A percentile compares a stretch with the other conserved stretches of the same genome.
Evolutionary conservation across 2,888 invertebrate genomes (phyloP).

Genomic region (Pristionchus entomophagus): DNA sequence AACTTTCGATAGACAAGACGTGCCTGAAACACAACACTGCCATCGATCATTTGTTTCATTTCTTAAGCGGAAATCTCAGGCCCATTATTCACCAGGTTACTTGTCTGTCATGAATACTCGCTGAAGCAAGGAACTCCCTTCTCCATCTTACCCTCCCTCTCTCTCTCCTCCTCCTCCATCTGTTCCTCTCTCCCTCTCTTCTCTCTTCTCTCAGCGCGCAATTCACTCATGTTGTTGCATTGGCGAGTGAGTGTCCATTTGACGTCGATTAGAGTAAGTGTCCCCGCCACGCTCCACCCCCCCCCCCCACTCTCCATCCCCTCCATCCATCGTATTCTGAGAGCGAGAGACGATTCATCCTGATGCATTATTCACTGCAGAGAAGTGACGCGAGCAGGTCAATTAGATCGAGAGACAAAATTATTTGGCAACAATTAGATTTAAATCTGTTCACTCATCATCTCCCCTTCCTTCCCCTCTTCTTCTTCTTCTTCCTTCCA

Average conservation of each 20-base stretch:
- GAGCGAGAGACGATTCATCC: background rate
- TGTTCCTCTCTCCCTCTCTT: conserved; percentile 34
- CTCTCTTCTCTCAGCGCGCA: no score
- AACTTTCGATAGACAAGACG: background rate
- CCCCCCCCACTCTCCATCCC: background rate
- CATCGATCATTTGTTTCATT: background rate
- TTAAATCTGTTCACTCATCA: background rate
- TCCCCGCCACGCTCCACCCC: conserved; percentile 28
- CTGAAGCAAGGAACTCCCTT: background rate
- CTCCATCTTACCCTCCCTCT: background rate
- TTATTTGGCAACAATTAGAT: no score
- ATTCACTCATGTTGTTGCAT: background rate
- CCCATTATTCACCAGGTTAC: background rate
- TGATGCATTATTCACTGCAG: conserved; percentile 14
- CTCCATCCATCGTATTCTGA: conserved; percentile 42
- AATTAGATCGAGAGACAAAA: background rate
- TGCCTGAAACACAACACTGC: background rate
- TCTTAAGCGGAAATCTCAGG: background rate
- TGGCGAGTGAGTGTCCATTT: background rate
- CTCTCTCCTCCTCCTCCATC: background rate
- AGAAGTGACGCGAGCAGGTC: conserved; percentile 6
- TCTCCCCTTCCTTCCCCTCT: conserved; percentile 44
- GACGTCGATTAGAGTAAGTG: conserved; percentile 41
- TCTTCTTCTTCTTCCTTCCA: background rate
- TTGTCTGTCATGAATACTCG: background rate